Evolutionary conservation across 2,797 vertebrate species (phyloP), one percentile per base, ranked within the genome.

Genomic region (Coranthus polyacanthus): DNA sequence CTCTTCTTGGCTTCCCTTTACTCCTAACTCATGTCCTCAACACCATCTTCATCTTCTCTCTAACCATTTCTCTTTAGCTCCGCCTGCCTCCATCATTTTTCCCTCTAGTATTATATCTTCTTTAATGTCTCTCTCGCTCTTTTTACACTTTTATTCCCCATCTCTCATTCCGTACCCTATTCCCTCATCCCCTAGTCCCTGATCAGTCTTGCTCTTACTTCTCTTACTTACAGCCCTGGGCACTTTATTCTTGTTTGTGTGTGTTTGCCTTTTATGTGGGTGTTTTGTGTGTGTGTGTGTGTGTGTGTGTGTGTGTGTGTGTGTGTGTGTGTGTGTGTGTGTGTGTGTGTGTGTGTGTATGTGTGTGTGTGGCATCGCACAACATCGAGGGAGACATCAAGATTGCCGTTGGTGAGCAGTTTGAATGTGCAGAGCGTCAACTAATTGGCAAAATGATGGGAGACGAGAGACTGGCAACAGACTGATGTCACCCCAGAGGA

Each of bases 361-460:
- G 52, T 32, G 42, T 45, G 36, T 41, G 42, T 22, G 58, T 41
- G 64, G 47, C 65, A 74, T 60, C 22, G 67, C 21, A 63, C 2
- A 2, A 37, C 44, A 69, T 38, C 1, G 12, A 64, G 72, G 59
- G 73, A 80, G 63, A 65, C 17, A 34, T 55, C 18, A 2, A 60
- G 56, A 64, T 77, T 49, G 72, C 53, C 32, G n/a, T 24, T 16
- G 46, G 68, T 79, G 74, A 72, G 70, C 49, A 32, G 57, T 52
- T 70, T 85, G 61, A 74, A 79, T 70, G 76, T 75, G 75, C 34
- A 3, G 32, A 45, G 70, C 9, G 37, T 45, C 55, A 15, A 63
- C 71, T 84, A 87, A 88, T 70, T 83, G 79, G 75, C 51, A 77
- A 53, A 64, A 56, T 79, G 80, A 81, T 66, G 66, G 47, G 60